Base-by-base conservation (phyloP, 2,888 invertebrate genomes). In the Cephalotes varians region DNA sequence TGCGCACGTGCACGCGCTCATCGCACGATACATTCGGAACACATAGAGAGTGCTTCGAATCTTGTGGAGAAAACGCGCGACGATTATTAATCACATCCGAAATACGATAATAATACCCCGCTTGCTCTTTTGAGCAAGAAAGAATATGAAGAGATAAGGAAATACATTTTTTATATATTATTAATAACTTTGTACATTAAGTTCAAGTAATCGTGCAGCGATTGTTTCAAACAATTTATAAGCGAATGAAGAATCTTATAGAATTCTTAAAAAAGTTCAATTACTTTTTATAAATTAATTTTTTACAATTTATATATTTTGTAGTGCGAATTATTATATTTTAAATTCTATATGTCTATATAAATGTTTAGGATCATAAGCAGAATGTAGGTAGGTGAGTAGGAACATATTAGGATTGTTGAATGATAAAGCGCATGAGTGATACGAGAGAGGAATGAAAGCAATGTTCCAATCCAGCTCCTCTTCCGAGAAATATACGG, bases 1-100 rank as follows among this genome's bases (percentile, higher is more conserved):
- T 56, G 60, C 56, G 34, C 65, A 40, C 25, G 81, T 64, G 72
- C 74, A 56, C 3, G 31, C 18, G 34, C 51, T 21, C 81, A 37
- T 49, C 79, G 64, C 15, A 69, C 82, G 80, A 60, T 67, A 44
- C 74, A 64, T 76, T 86, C 31, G 71, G 71, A 60, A 28, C 34
- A 28, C 34, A 25, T 31, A 15, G 21, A 49, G 37, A 51, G n/a
- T 34, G 44, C 49, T 31, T 21, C 64, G 69, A 40, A 80, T 74
- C 18, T 37, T 21, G 49, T 15, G 71, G 25, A 54, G 49, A 34
- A 47, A 34, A 62, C 31, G 40, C 37, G 37, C n/a, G 25, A 69
- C 25, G 25, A 72, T 60, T 74, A 56, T 73, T 34, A 58, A 73
- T 37, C 47, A 54, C 40, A 15, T 77, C n/a, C 9, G n/a, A 62